Base-by-base conservation (phyloP, 2,113 vertebrate species). In the Dendrocopos noguchii region DNA sequence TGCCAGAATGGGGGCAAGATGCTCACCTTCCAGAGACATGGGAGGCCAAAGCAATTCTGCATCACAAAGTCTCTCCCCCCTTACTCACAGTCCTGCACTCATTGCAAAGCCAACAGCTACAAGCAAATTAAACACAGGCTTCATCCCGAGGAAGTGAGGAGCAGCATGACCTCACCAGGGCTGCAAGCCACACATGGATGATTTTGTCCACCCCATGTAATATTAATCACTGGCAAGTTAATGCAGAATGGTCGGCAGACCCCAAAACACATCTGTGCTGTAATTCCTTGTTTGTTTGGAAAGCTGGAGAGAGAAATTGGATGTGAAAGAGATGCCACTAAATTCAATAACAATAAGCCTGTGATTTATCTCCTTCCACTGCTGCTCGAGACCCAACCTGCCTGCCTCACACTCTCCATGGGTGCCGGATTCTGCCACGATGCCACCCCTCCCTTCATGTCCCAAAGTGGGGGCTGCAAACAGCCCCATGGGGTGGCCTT, bases 171-270 rank as follows among this genome's bases (percentile, higher is more conserved):
- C 87, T 96, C 59, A 12, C 77, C 53, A 36, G 85, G 92, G 84
- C n/a, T 3, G 57, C n/a, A 47, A 96, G 91, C 36, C 11, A 79
- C 60, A 18, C 57, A 15, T 44, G 24, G 94, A 92, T 88, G 94
- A 94, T 97, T 97, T 95, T 88, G 56, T 96, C 92, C 90, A 84
- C 95, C 83, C 95, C 9, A 79, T 42, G 39, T 91, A 96, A 95
- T 97, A 97, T 97, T 97, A 97, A 97, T 98, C 96, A 93, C 86
- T 50, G 90, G 82, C 75, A 96, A 97, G 90, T 90, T 96, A 93
- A 88, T 92, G 93, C 67, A 85, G 79, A 95, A 91, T 80, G 87
- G 93, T 96, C 93, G 77, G 79, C 87, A 93, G 95, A 91, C 91
- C 93, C 92, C 96, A 97, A 97, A 96, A 93, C 75, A 87, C 90